Conservation (phyloP, 2,113 vertebrate genomes). For the Oreochromis spilurus region DNA sequence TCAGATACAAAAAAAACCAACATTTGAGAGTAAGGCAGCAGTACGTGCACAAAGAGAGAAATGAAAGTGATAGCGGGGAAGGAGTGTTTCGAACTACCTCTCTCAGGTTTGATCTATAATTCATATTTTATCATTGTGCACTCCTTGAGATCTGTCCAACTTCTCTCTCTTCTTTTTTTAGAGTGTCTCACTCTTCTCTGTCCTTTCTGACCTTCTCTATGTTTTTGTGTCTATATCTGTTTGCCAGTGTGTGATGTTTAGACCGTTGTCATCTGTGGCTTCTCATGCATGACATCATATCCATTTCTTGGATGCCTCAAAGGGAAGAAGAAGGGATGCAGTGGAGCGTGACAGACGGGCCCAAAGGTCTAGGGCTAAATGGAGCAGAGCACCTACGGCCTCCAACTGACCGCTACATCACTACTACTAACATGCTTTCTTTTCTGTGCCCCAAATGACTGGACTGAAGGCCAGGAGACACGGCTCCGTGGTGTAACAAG, state of each 20-base stretch:
- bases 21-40: not conserved
- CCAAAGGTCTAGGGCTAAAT: constrained; percentile 31
- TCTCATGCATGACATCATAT: constrained; percentile 56
- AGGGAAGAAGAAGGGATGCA: constrained; percentile 29
- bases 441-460: not conserved
- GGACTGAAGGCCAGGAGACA: not conserved
- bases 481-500: not conserved
- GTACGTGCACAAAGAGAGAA: not conserved
- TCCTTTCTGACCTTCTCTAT: not conserved
- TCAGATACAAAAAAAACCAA: not conserved
- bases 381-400: constrained; percentile 28
- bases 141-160: constrained; percentile 23
- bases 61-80: not conserved
- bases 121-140: constrained; percentile 17
- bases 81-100: not conserved
- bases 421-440: not conserved
- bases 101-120: constrained; percentile 53
- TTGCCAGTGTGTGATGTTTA: constrained; percentile 12
- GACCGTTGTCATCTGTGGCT: constrained; percentile 27
- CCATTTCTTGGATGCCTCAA: constrained; percentile 44
- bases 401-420: constrained; percentile 10
- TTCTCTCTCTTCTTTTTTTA: not conserved
- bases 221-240: constrained; percentile 6
- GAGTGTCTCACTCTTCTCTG: not conserved
- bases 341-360: constrained; percentile 25